phyloP scores from a whole-genome alignment of 2,113 vertebrate species.

The Callaeas wilsoni region DNA sequence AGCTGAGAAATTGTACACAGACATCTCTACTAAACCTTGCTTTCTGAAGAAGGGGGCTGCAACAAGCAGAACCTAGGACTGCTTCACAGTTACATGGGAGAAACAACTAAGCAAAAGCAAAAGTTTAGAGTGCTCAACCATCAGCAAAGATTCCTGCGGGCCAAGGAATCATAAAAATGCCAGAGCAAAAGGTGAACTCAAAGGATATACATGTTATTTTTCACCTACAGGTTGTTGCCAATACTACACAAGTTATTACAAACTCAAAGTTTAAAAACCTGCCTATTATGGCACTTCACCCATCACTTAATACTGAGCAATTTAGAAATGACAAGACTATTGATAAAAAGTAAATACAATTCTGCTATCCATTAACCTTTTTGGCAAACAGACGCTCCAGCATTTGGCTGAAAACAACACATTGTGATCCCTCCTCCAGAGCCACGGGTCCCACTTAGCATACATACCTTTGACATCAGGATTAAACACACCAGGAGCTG shows the following conservation, averaged over 20 bases:
- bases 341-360: slow-evolving; percentile 12
- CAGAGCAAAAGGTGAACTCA: not conserved
- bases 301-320: not conserved
- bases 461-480: not conserved
- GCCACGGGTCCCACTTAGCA: not conserved
- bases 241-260: not conserved
- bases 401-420: not conserved
- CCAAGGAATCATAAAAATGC: not conserved
- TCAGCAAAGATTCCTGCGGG: not conserved
- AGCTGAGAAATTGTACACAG: not conserved
- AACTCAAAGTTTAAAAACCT: not conserved
- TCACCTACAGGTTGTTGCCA: not conserved
- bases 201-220: not conserved
- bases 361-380: slow-evolving; percentile 20
- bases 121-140: not conserved
- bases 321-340: slow-evolving; percentile 4
- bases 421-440: not conserved
- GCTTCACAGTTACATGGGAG: not conserved
- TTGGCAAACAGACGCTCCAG: not conserved
- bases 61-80: not conserved
- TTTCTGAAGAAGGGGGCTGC: not conserved
- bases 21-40: not conserved
- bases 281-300: not conserved
- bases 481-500: not conserved
- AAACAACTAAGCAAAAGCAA: not conserved